Conservation (phyloP, 2,113 vertebrate species). For the Hippocampus zosterae region DNA sequence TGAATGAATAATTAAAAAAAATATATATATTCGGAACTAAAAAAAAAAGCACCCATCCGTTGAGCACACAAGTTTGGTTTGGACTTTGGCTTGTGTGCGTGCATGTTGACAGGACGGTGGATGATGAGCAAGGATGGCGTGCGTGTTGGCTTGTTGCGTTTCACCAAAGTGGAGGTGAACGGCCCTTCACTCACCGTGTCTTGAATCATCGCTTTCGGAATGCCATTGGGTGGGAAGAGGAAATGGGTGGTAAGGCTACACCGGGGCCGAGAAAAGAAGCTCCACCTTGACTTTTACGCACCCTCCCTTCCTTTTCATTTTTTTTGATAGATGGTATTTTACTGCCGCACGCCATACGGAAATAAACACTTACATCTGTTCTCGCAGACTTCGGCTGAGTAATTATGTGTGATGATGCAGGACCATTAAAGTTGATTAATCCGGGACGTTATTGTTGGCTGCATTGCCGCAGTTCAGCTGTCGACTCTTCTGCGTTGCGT, state of each 20-base stretch:
- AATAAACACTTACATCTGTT: constrained; percentile 3
- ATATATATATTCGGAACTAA: too few species aligned
- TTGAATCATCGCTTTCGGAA: neutral
- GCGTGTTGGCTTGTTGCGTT: neutral
- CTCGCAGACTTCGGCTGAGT: neutral
- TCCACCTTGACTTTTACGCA: neutral
- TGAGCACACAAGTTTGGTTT: neutral
- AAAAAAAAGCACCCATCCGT: neutral
- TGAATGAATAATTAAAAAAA: too few species aligned
- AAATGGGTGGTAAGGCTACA: neutral
- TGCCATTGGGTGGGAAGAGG: neutral
- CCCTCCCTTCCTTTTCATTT: neutral
- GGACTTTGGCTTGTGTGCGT: neutral
- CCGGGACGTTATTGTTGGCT: constrained; percentile 5
- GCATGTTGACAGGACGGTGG: neutral
- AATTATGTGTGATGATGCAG: neutral
- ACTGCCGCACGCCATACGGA: neutral
- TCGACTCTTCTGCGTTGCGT: neutral
- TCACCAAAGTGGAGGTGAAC: neutral
- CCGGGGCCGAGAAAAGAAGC: neutral
- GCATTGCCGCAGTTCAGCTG: neutral
- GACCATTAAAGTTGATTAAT: constrained; percentile 5
- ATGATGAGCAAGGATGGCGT: neutral
- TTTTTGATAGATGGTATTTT: neutral
- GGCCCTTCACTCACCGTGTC: neutral